A percentile compares a stretch with the other conserved stretches of the same genome.
phyloP scores from a whole-genome alignment of 2,797 vertebrate genomes.

The Rhadinocentrus ornatus region DNA sequence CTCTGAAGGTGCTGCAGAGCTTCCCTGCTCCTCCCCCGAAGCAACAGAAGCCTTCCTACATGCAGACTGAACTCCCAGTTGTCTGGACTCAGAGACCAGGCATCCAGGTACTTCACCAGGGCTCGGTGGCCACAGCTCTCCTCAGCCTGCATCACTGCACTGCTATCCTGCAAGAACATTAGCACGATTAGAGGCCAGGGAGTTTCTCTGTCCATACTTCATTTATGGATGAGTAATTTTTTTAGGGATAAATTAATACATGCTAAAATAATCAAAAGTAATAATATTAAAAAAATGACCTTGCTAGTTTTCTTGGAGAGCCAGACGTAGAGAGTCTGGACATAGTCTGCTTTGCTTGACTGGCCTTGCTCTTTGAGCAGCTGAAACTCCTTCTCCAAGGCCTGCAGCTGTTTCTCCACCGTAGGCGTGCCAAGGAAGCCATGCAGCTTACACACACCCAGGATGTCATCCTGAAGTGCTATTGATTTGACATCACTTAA shows the following conservation, averaged over 20 bases:
- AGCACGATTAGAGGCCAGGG: background rate
- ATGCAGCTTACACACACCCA: constrained; percentile 80
- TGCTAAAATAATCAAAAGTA: constrained; percentile 18
- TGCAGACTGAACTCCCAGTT: constrained; percentile 79
- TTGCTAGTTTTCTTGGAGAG: constrained; percentile 75
- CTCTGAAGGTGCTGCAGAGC: constrained; percentile 77
- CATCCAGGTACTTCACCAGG: constrained; percentile 81
- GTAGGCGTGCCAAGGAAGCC: constrained; percentile 70
- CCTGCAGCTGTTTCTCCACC: constrained; percentile 77
- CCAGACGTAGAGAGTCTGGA: constrained; percentile 80
- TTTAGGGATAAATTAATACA: background rate
- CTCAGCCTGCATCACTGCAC: constrained; percentile 56
- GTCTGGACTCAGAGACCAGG: constrained; percentile 77
- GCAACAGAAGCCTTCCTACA: constrained; percentile 74
- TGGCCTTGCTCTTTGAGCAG: constrained; percentile 78
- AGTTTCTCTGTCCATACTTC: background rate
- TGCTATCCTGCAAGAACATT: constrained; percentile 42
- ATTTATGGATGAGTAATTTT: background rate
- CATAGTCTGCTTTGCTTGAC: constrained; percentile 75
- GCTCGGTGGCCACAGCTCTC: constrained; percentile 68
- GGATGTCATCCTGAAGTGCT: constrained; percentile 76
- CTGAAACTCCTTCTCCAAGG: constrained; percentile 76
- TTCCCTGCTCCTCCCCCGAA: constrained; percentile 65
- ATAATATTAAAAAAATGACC: too few species aligned
- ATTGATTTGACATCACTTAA: constrained; percentile 65